Percentiles rank a stretch among this genome's conserved stretches.
phyloP scores from a whole-genome alignment of 2,888 invertebrate species.

The Drosophila rubida region DNA sequence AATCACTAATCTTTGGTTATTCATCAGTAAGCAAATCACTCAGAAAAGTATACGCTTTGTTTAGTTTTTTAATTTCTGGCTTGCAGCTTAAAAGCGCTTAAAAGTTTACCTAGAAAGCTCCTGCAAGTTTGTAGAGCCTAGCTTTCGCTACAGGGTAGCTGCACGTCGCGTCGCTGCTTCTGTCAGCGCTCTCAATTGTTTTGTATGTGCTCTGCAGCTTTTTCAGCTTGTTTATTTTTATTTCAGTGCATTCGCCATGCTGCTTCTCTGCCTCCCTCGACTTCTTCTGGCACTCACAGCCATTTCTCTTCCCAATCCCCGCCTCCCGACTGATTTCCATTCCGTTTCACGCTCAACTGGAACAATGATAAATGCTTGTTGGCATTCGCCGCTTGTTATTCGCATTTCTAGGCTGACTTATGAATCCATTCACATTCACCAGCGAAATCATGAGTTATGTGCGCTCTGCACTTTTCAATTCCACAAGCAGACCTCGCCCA shows the following conservation, averaged over 20 bases:
- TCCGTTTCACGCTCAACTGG: conserved; percentile 65
- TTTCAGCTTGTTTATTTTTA: conserved; percentile 55
- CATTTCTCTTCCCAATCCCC: neutral
- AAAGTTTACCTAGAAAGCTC: neutral
- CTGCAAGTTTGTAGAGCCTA: too few relatives aligned
- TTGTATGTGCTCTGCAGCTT: conserved; percentile 12
- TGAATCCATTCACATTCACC: conserved; percentile 31
- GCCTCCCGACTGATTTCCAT: neutral
- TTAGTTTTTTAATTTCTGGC: too few relatives aligned
- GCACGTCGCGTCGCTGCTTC: neutral
- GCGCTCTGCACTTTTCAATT: conserved; percentile 62
- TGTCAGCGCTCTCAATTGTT: neutral
- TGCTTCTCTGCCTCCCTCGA: neutral
- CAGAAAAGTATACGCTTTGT: too few relatives aligned
- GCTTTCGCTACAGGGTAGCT: neutral
- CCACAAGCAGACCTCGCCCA: neutral
- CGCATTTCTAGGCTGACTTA: conserved; percentile 63
- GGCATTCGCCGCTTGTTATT: conserved; percentile 67
- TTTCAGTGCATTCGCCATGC: conserved; percentile 39
- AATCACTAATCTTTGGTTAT: too few relatives aligned
- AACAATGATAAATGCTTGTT: conserved; percentile 69
- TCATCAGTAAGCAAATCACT: too few relatives aligned
- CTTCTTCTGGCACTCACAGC: neutral
- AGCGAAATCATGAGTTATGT: conserved; percentile 62
- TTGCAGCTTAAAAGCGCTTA: neutral